Evolutionary conservation across 1,140 invertebrate genomes (phyloP).

Genomic region (Drosophila leontia): DNA sequence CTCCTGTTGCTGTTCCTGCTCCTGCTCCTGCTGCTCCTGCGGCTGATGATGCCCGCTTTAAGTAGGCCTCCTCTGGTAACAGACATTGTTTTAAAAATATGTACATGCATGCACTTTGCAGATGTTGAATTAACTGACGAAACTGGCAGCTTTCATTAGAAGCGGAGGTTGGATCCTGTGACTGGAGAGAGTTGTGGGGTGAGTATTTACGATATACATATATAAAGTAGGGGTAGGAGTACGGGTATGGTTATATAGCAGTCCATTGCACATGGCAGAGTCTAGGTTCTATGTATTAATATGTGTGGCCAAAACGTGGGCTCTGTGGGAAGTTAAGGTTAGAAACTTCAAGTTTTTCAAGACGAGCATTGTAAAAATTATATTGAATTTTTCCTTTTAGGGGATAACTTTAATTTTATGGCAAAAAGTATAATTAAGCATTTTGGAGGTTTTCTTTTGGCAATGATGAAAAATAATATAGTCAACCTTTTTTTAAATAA

Average conservation of each 20-base stretch:
- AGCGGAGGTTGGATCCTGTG: constrained; percentile 5
- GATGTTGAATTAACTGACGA: constrained; percentile 51
- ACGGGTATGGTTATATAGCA: background rate
- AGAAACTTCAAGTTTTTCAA: background rate
- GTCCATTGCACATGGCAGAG: constrained; percentile 3
- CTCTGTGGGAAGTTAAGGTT: background rate
- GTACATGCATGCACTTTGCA: constrained; percentile 44
- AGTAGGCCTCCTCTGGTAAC: constrained; percentile 34
- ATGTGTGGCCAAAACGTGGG: background rate
- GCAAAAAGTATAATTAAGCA: too few species aligned
- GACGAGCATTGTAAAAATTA: background rate
- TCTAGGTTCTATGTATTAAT: constrained; percentile 14
- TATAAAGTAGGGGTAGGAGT: background rate
- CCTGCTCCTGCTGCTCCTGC: background rate
- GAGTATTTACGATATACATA: constrained; percentile 18
- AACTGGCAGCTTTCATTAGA: constrained; percentile 43
- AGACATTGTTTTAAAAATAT: constrained; percentile 51
- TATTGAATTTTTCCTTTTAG: too few species aligned
- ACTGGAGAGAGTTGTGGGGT: constrained; percentile 2
- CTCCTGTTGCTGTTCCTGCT: background rate
- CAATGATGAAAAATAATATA: too few species aligned
- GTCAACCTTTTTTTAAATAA: too few species aligned
- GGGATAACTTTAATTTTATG: too few species aligned
- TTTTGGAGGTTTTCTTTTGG: too few species aligned
- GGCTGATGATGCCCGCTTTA: constrained; percentile 46